Conservation (phyloP, 2,888 invertebrate genomes). For the Tyria jacobaeae region DNA sequence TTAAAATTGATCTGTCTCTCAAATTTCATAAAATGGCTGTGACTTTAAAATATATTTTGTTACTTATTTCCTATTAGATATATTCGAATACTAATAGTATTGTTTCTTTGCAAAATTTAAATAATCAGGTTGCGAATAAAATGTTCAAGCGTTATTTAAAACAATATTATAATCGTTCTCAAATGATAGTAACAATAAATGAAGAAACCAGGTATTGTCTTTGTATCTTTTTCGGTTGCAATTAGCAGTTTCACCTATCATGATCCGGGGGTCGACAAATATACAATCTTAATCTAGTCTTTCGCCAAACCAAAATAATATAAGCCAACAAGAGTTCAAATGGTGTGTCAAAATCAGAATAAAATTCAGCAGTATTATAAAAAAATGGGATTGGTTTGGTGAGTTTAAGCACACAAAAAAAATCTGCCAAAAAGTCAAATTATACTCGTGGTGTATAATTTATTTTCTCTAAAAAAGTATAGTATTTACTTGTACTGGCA, state of each 20-base stretch:
- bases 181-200: not conserved
- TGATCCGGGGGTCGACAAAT: not conserved
- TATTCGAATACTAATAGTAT: not conserved
- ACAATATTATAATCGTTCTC: not conserved
- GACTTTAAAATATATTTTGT: constrained; percentile 6
- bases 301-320: constrained; percentile 16
- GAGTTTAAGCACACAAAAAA: not conserved
- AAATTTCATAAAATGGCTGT: constrained; percentile 18
- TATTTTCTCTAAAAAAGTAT: not conserved
- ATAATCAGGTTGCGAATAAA: not conserved
- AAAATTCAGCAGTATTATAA: constrained; percentile 23
- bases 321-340: constrained; percentile 30
- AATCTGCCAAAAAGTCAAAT: not conserved
- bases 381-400: not conserved
- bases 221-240: not conserved
- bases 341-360: constrained; percentile 48
- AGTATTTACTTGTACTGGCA: not conserved
- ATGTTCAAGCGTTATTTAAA: not conserved
- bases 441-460: not conserved
- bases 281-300: not conserved
- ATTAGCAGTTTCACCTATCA: constrained; percentile 10
- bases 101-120: not conserved
- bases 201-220: not conserved
- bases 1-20: not conserved
- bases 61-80: not conserved